phyloP scores from a whole-genome alignment of 1,140 invertebrate genomes.

The Microvelia longipes region DNA sequence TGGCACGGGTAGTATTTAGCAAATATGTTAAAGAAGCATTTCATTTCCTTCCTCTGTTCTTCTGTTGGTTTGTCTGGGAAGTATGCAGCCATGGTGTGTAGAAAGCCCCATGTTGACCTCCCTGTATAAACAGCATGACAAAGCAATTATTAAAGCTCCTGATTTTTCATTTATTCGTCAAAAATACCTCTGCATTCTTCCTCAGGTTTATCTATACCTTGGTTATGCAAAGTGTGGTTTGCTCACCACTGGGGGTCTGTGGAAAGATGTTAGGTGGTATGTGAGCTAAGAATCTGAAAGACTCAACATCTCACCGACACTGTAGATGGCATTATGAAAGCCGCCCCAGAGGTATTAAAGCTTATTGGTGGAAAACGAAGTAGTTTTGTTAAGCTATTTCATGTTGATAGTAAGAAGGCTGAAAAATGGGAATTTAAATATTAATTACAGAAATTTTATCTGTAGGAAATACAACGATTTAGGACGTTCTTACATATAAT shows the following conservation, averaged over 20 bases:
- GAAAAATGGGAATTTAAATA: no score
- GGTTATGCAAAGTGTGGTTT: not conserved
- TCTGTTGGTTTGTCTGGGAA: constrained; percentile 72
- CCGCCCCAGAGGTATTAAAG: no score
- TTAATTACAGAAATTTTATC: no score
- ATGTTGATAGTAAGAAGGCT: no score
- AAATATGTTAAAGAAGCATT: constrained; percentile 67
- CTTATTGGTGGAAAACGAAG: no score
- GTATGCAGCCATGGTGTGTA: constrained; percentile 94
- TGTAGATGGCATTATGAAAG: no score
- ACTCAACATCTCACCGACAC: no score
- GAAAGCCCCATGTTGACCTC: constrained; percentile 70
- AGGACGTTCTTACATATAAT: no score
- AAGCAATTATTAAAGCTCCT: not conserved
- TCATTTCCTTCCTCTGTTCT: constrained; percentile 59
- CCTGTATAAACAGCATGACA: constrained; percentile 33
- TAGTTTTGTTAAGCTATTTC: no score
- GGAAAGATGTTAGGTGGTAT: no score
- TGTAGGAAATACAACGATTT: no score
- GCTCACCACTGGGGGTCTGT: not conserved
- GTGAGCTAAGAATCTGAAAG: no score
- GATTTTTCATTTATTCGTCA: not conserved
- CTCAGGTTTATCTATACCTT: not conserved
- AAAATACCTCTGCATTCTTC: not conserved
- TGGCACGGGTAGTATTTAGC: constrained; percentile 90